Base-by-base conservation (phyloP, 2,888 invertebrate species). In the Quadroppia sp. region DNA sequence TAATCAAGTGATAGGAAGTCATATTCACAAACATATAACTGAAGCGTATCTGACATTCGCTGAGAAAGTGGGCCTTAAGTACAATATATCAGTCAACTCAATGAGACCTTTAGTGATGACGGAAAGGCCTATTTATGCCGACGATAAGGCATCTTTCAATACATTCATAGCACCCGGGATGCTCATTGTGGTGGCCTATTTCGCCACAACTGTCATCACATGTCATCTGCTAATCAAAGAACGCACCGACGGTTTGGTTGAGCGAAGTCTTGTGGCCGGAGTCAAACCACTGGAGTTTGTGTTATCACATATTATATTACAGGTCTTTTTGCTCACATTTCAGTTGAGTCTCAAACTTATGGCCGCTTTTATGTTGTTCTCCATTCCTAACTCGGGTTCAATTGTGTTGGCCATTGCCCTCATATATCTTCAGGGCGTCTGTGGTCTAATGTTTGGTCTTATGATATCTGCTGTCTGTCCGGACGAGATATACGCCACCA, bases 241-340 rank as follows among this genome's bases (percentile, higher is more conserved):
- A 48, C 20, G 56, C 9, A 42, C 42, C 28, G 40, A 72, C 25
- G 69, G 25, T 32, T 67, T 72, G 20, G 42, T 72, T 20, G 73
- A 72, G 25, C 73, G 73, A 1, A 64, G 42, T n/a, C 28, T 93
- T 89, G 94, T 94, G 50, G 92, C 95, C 59, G 94, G 95, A 75
- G 94, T 96, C 56, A 88, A 90, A 0, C 91, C 94, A 0, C 89
- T 89, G 11, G 95, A 96, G 86, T 91, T 96, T 80, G 87, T 96
- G 78, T 90, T 94, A 82, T 93, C 94, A 0, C 95, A 95, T 84
- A 92, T 96, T 74, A 87, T 93, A 72, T 94, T 94, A 0, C 95
- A 96, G 85, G 93, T 95, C 83, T 89, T 95, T 76, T 92, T 95
- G 28, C 93, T 96, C 91, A 89, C 91, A 78, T 94, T 94, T 0